A percentile compares a stretch with the other conserved stretches of the same genome.
These are phyloP conservation scores for Phthorimaea operculella DNA, from an alignment of 1,140 invertebrate genomes.

Conservation along the genomic window DNA sequence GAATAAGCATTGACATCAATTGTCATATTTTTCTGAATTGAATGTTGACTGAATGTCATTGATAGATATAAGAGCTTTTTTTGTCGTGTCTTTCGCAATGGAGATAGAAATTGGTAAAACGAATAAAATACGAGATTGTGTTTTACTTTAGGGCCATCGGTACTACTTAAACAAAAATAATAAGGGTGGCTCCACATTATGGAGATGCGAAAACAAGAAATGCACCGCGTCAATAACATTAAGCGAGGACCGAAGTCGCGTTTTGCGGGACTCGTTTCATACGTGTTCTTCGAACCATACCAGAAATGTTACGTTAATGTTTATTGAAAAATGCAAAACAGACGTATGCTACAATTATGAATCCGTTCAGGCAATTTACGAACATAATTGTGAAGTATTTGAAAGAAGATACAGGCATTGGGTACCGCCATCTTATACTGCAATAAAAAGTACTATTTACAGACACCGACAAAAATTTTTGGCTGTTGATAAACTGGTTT, in stretches of 20 bases:
- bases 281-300: neutral
- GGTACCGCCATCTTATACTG: neutral
- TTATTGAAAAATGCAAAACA: neutral
- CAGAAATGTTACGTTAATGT: neutral
- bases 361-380: slow-evolving; percentile 1
- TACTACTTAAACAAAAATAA: neutral
- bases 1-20: too few relatives aligned
- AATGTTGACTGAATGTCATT: too few relatives aligned
- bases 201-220: neutral
- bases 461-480: slow-evolving; percentile 1
- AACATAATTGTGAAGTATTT: neutral
- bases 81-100: neutral
- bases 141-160: neutral
- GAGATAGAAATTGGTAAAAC: neutral
- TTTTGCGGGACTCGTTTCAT: neutral
- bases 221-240: neutral
- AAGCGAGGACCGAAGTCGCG: neutral
- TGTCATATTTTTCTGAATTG: too few relatives aligned
- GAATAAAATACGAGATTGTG: neutral
- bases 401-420: neutral
- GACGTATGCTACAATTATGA: neutral
- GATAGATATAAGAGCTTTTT: too few relatives aligned
- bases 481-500: neutral
- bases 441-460: neutral
- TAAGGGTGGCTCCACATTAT: neutral